phyloP scores from a whole-genome alignment of 2,888 invertebrate species.

The Linhomoeus sp. region DNA sequence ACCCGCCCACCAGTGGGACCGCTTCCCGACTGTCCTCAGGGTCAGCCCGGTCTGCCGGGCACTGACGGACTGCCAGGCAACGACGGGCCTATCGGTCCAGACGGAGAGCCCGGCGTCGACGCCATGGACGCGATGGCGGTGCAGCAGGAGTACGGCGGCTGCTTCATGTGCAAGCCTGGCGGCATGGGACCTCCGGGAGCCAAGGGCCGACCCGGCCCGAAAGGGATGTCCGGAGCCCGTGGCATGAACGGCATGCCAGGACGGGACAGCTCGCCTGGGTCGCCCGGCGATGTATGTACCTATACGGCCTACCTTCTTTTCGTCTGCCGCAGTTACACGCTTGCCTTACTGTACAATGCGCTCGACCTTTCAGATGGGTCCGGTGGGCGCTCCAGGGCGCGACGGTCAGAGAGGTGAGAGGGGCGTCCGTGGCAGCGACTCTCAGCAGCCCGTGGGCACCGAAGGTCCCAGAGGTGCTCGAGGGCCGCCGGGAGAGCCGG shows the following conservation, averaged over 20 bases:
- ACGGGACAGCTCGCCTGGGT: background rate
- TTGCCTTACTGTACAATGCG: no score
- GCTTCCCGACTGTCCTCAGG: no score
- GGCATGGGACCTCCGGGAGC: constrained; percentile 2
- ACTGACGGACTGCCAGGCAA: no score
- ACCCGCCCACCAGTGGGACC: no score
- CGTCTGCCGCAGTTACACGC: no score
- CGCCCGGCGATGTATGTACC: constrained; percentile 1
- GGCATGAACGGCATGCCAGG: background rate
- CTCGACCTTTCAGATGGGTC: no score
- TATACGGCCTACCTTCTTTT: no score
- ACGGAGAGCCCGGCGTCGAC: background rate
- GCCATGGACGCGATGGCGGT: background rate
- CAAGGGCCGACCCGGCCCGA: background rate
- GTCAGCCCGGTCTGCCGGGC: no score
- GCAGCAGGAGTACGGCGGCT: background rate
- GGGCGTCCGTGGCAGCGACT: background rate
- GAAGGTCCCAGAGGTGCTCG: background rate
- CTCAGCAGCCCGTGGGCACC: background rate
- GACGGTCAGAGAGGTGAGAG: background rate
- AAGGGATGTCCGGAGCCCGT: constrained; percentile 1
- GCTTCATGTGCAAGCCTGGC: constrained; percentile 1
- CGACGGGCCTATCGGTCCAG: background rate
- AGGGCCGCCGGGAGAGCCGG: background rate
- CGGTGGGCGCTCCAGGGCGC: background rate